These are phyloP conservation scores for Eledone cirrhosa DNA, from an alignment of 2,888 invertebrate genomes.

Conservation along the genomic window DNA sequence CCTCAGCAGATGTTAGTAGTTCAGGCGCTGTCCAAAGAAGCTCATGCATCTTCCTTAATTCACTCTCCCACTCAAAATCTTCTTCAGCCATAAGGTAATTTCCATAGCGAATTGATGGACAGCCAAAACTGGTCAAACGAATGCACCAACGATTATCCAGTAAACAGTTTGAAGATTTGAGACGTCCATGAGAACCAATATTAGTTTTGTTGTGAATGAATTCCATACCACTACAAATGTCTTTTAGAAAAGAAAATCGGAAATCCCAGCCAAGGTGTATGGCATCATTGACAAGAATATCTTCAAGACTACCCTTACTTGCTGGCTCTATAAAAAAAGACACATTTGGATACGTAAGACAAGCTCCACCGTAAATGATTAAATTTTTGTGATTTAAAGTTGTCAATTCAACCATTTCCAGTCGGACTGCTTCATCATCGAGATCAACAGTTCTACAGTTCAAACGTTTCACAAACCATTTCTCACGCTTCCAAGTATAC, in stretches of 20 bases:
- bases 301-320: slow-evolving; percentile 55
- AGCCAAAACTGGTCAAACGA: slow-evolving; percentile 5
- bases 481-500: slow-evolving; percentile 43
- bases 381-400: slow-evolving; percentile 44
- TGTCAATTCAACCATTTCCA: slow-evolving; percentile 42
- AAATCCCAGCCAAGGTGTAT: slow-evolving; percentile 56
- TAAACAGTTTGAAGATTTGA: slow-evolving; percentile 53
- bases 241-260: slow-evolving; percentile 50
- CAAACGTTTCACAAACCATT: slow-evolving; percentile 43
- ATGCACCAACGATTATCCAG: slow-evolving; percentile 51
- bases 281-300: slow-evolving; percentile 51
- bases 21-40: slow-evolving; percentile 55
- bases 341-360: slow-evolving; percentile 45
- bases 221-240: slow-evolving; percentile 52
- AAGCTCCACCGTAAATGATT: slow-evolving; percentile 45
- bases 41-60: background rate
- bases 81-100: background rate
- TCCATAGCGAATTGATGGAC: slow-evolving; percentile 15
- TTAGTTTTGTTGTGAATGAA: slow-evolving; percentile 47
- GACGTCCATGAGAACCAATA: slow-evolving; percentile 51
- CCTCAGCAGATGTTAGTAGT: slow-evolving; percentile 35
- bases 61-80: background rate
- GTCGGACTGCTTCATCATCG: slow-evolving; percentile 38
- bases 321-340: slow-evolving; percentile 41
- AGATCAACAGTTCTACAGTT: slow-evolving; percentile 40